Percentiles rank a stretch among this genome's conserved stretches.
Conservation (phyloP, 2,113 vertebrate genomes). For the Lampris megalopsis region DNA sequence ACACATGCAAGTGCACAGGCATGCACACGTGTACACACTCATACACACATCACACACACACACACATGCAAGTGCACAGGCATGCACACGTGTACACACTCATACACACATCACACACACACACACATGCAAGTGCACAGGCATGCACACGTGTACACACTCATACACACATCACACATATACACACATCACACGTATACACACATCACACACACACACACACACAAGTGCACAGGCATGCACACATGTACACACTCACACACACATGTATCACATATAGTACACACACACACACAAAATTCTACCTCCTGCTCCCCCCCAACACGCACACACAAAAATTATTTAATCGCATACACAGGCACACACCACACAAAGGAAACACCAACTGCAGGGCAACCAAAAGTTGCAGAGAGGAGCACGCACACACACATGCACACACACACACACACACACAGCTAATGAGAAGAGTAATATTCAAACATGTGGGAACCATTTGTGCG, state of each 20-base stretch:
- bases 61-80: neutral
- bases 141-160: too few relatives aligned
- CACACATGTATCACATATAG: neutral
- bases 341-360: neutral
- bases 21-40: too few relatives aligned
- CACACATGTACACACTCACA: neutral
- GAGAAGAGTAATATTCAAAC: conserved; percentile 86
- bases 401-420: too few relatives aligned
- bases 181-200: too few relatives aligned
- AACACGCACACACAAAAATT: too few relatives aligned
- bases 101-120: conserved; percentile 13
- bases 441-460: conserved; percentile 76
- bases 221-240: neutral
- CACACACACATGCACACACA: conserved; percentile 6
- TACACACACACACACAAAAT: conserved; percentile 31
- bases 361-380: neutral
- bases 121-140: conserved; percentile 1
- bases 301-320: neutral
- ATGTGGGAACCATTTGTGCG: conserved; percentile 91
- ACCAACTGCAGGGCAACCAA: neutral
- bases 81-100: neutral
- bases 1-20: neutral
- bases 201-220: neutral
- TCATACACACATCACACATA: too few relatives aligned
- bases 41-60: neutral